These are phyloP conservation scores for Emys orbicularis DNA, from an alignment of 2,797 vertebrate species.

Conservation along the genomic window DNA sequence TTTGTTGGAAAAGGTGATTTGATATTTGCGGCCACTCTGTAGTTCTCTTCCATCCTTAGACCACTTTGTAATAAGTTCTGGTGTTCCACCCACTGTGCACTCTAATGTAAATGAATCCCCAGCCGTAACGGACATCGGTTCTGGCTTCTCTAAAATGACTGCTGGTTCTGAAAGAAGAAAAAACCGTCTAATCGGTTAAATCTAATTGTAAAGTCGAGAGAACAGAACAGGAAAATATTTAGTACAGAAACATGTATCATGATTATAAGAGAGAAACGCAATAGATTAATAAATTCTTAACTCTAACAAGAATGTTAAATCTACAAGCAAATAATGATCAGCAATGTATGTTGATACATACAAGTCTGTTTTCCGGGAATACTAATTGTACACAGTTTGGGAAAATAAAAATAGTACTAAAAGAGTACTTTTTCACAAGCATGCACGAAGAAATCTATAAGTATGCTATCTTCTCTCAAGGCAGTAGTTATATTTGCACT, in stretches of 20 bases:
- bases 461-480: neutral
- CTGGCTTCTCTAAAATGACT: slow-evolving; percentile 93
- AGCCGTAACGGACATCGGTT: slow-evolving; percentile 94
- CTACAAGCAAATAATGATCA: neutral
- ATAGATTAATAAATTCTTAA: neutral
- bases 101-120: slow-evolving; percentile 94
- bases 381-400: neutral
- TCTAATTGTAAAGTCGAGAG: neutral
- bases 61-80: slow-evolving; percentile 95
- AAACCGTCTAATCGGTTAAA: slow-evolving; percentile 50
- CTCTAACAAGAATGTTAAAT: neutral
- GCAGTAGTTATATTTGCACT: neutral
- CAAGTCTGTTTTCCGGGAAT: neutral
- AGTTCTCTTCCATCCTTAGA: slow-evolving; percentile 94
- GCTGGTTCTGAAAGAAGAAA: slow-evolving; percentile 91
- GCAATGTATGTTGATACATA: neutral
- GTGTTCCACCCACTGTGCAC: slow-evolving; percentile 93
- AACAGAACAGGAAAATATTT: slow-evolving; percentile 30
- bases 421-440: neutral
- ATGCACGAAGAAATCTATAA: neutral
- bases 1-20: slow-evolving; percentile 92
- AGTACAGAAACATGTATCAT: neutral
- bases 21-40: slow-evolving; percentile 91
- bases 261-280: neutral
- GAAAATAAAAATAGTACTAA: neutral